Conservation (phyloP, 2,888 invertebrate species). For the Archips crataeganus region DNA sequence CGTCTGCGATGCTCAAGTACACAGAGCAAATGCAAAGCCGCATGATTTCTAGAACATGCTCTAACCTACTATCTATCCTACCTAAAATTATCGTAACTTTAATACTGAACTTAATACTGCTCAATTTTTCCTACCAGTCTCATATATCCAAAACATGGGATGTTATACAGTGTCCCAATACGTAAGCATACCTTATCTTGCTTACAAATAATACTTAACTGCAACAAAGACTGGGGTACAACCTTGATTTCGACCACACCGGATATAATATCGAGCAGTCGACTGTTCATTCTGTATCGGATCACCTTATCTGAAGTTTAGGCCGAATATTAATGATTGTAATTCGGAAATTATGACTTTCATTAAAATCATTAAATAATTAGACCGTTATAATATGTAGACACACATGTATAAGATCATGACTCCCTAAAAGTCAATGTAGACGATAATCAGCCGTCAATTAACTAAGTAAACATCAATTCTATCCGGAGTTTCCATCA, state of each 20-base stretch:
- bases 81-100: conserved; percentile 46
- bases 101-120: conserved; percentile 71
- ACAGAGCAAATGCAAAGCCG: conserved; percentile 53
- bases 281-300: conserved; percentile 27
- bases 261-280: conserved; percentile 32
- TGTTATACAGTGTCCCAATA: neutral
- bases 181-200: neutral
- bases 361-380: conserved; percentile 21
- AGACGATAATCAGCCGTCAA: neutral
- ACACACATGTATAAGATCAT: conserved; percentile 26
- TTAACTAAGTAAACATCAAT: conserved; percentile 19
- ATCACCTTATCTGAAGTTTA: conserved; percentile 24
- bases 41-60: conserved; percentile 57
- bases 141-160: conserved; percentile 14
- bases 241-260: conserved; percentile 10
- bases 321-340: conserved; percentile 31
- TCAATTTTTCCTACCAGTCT: conserved; percentile 48
- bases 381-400: conserved; percentile 27
- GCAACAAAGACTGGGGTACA: conserved; percentile 4
- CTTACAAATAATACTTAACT: neutral
- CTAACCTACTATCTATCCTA: conserved; percentile 44
- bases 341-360: conserved; percentile 20
- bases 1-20: conserved; percentile 39
- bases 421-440: conserved; percentile 6
- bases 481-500: conserved; percentile 21